Evolutionary conservation across 2,888 invertebrate species (phyloP), one percentile per base, ranked within the genome.

Genomic region (Lithodes maja): DNA sequence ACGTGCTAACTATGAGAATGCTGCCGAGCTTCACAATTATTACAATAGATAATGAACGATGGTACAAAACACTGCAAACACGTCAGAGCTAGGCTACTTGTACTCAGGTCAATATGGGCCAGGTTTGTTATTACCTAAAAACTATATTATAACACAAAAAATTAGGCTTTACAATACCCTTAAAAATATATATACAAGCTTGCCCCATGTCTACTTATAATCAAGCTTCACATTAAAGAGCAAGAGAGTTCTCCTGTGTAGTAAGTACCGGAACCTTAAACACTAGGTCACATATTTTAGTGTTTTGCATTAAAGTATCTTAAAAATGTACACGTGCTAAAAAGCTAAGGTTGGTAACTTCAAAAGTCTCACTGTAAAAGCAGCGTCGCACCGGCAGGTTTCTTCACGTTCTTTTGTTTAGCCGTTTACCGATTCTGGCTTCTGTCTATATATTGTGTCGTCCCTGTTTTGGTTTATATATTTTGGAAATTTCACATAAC

Each of bases 151-250:
- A 86, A 69, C 69, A 81, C 74, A 86, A 49, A 52, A 79, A 33
- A 50, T 33, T 0, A 86, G 86, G 86, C 71, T 75, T n/a, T 71
- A 81, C 55, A 54, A 33, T 54, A 69, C 68, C 33, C 74, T 69
- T 80, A 86, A 85, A 86, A 69, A 71, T 86, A 80, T 86, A 86
- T 86, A 61, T 86, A 86, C 81, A 86, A 86, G 68, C 52, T 86
- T 74, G 54, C 61, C 75, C 86, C 86, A 86, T 81, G 33, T 86
- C 74, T 75, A 74, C 53, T 61, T 61, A 85, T 7, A 53, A 75
- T 71, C 12, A 79, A 86, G 15, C 71, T 49, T 80, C 79, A 86
- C 80, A 86, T 74, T 78, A 80, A 80, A 55, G 78, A 81, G 80
- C 74, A 81, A 86, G 82, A 80, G 50, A 86, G 55, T 74, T 81